Percentiles rank a stretch among this genome's conserved stretches.
These are phyloP conservation scores for Uria lomvia DNA, from an alignment of 2,113 vertebrate species.

Conservation along the genomic window DNA sequence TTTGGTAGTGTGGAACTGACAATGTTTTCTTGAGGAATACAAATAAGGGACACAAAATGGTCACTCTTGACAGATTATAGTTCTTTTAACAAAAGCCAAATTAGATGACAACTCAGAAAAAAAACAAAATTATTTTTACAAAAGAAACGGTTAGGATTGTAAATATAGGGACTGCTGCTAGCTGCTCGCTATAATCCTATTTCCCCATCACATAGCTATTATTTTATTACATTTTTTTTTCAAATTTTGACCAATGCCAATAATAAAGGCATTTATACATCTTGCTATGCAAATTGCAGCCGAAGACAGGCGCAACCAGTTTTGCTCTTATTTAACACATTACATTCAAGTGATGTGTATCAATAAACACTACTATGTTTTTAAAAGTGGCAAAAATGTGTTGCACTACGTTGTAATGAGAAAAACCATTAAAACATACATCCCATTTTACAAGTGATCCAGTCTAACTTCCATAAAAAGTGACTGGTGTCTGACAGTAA, in stretches of 20 bases:
- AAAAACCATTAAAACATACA: not conserved
- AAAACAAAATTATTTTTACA: not conserved
- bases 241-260: not conserved
- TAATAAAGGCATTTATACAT: not conserved
- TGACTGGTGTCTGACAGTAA: not conserved
- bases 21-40: not conserved
- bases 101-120: not conserved
- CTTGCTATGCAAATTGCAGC: not conserved
- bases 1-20: not conserved
- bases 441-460: not conserved
- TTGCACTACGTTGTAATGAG: not conserved
- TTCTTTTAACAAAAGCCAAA: not conserved
- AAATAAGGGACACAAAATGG: not conserved
- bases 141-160: not conserved
- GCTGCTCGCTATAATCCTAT: not conserved
- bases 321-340: not conserved
- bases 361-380: not conserved
- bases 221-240: not conserved
- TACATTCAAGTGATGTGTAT: not conserved
- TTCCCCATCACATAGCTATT: not conserved
- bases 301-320: not conserved
- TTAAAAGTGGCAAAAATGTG: accelerated
- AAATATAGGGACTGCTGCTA: not conserved
- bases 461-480: not conserved
- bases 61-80: not conserved